phyloP scores from a whole-genome alignment of 1,140 invertebrate species.

The Drosophila sechellia region DNA sequence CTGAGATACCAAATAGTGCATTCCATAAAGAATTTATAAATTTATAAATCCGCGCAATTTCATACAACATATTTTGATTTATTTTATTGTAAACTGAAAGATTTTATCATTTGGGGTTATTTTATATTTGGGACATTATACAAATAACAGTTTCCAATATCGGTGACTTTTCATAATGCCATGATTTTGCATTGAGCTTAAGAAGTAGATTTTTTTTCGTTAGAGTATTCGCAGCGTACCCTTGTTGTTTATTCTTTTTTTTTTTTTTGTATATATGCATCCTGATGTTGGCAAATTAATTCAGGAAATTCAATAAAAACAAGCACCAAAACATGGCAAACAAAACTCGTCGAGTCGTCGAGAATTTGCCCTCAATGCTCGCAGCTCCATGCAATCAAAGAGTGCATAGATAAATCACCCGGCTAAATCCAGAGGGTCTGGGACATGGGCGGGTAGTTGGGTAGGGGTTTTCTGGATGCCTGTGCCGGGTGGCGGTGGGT shows the following conservation, averaged over 20 bases:
- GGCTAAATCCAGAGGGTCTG: conserved; percentile 66
- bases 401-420: conserved; percentile 79
- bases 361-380: conserved; percentile 51
- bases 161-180: too few relatives aligned
- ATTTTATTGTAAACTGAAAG: too few relatives aligned
- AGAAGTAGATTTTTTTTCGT: not conserved
- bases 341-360: conserved; percentile 57
- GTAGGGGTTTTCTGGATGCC: conserved; percentile 13
- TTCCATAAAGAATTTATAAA: too few relatives aligned
- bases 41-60: too few relatives aligned
- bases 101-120: too few relatives aligned
- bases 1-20: too few relatives aligned
- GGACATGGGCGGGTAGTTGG: conserved; percentile 3
- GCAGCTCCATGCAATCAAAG: conserved; percentile 75
- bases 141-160: too few relatives aligned
- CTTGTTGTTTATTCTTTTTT: conserved; percentile 12
- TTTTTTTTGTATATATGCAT: conserved; percentile 24
- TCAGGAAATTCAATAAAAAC: conserved; percentile 82
- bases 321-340: conserved; percentile 75
- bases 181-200: too few relatives aligned
- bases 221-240: conserved; percentile 12
- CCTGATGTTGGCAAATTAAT: conserved; percentile 72
- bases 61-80: too few relatives aligned
- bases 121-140: too few relatives aligned
- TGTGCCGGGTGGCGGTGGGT: conserved; percentile 12